These are phyloP conservation scores for Acanthaster planci DNA, from an alignment of 35 echinoderm and acorn worm genomes.

Conservation along the genomic window DNA sequence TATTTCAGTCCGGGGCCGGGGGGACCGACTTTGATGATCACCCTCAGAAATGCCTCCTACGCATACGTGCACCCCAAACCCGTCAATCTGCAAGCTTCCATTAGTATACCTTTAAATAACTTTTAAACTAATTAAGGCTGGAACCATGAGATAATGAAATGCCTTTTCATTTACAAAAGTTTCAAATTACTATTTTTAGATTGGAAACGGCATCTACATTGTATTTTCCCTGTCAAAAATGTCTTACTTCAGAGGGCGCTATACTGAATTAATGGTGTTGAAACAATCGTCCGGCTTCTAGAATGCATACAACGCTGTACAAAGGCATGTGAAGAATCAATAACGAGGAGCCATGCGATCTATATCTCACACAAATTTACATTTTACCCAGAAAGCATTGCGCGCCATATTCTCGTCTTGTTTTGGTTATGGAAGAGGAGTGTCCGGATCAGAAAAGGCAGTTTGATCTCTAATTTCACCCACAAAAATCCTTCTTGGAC, in stretches of 20 bases:
- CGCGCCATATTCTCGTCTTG: conserved; percentile 38
- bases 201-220: no score
- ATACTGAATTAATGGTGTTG: background rate
- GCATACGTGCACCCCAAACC: no score
- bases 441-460: conserved; percentile 13
- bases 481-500: background rate
- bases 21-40: no score
- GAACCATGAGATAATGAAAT: no score
- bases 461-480: conserved; percentile 9
- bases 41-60: no score
- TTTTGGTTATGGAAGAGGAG: conserved; percentile 25
- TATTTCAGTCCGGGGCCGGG: no score
- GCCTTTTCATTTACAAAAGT: no score
- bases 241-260: conserved; percentile 20
- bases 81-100: no score
- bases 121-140: no score
- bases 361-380: background rate
- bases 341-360: background rate
- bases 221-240: no score
- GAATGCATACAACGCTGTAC: background rate
- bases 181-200: no score
- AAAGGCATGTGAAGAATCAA: background rate
- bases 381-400: conserved; percentile 43
- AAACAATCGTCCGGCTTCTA: background rate
- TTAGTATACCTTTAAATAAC: no score